phyloP scores from a whole-genome alignment of 1,140 invertebrate genomes.

The Lanistes nyassanus region DNA sequence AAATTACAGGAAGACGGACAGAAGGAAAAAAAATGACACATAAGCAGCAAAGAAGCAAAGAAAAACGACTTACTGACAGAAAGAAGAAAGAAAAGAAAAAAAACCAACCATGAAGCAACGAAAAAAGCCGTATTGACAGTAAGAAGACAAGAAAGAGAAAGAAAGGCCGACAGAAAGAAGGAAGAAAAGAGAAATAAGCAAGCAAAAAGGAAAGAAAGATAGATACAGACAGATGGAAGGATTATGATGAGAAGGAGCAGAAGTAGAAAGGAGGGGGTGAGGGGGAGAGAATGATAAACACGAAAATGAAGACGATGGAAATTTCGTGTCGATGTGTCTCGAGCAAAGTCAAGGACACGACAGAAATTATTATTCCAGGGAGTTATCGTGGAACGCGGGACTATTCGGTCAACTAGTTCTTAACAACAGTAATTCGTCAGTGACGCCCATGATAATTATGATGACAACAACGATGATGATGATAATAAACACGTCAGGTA shows the following conservation, averaged over 20 bases:
- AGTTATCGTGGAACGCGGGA: too few relatives aligned
- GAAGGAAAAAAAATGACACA: background rate
- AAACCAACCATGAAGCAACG: background rate
- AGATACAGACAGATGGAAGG: background rate
- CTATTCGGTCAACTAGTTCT: too few relatives aligned
- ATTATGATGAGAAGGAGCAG: background rate
- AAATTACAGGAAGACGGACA: background rate
- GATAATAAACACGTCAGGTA: too few relatives aligned
- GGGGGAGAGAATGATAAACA: background rate
- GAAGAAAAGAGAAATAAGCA: background rate
- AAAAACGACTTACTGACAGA: background rate
- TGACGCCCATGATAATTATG: too few relatives aligned
- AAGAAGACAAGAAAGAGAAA: background rate
- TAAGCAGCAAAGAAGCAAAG: background rate
- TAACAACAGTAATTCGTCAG: too few relatives aligned
- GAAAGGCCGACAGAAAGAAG: background rate
- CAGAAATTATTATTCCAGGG: too few relatives aligned
- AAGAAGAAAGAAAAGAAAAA: background rate
- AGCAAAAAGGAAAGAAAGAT: background rate
- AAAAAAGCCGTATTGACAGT: background rate
- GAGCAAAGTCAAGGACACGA: too few relatives aligned
- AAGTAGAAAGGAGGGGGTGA: background rate
- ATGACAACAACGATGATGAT: slow-evolving; percentile 7
- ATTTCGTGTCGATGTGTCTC: too few relatives aligned
- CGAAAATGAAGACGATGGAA: too few relatives aligned